Evolutionary conservation across 2,888 invertebrate species (phyloP), one percentile per base, ranked within the genome.

Genomic region (Cenopis cana): DNA sequence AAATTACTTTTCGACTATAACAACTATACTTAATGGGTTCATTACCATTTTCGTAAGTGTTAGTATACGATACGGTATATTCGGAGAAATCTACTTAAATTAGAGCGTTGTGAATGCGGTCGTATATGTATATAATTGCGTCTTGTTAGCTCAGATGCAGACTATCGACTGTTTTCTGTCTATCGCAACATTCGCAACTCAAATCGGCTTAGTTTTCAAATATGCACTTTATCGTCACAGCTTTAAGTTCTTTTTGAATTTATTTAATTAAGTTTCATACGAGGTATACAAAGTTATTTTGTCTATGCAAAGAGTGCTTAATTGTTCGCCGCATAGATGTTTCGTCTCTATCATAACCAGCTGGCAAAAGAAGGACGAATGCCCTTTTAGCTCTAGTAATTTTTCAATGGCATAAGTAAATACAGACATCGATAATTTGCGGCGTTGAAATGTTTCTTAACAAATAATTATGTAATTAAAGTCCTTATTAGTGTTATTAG

Each of bases 71-170:
- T 72, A 75, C 73, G 60, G 74, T 74, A 74, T 67, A 68, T 74
- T 75, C 74, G 66, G 72, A 77, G 81, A 79, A 81, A 79, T 75
- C 75, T 64, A 68, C 59, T 4, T 71, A 33, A 77, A 76, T 74
- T 78, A 73, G 78, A 74, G 66, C 76, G 71, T 14, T 52, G 59
- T 70, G 64, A 80, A 77, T 72, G 72, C 76, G 71, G 77, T 72
- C 80, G 76, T 74, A 73, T 78, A 41, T 54, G 73, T 78, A 41
- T 54, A 73, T 62, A 68, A 33, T 54, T 17, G 54, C 36, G 57
- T 61, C 62, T 67, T 72, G 69, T 73, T 72, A 29, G 54, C 57
- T 65, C 73, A 73, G 70, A 68, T 68, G 69, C 41, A 41, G 17
- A 38, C 33, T 41, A 59, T 29, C 29, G n/a, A 52, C 38, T 38